Evolutionary conservation across 1,140 invertebrate species (phyloP).

Genomic region (Teleopsis dalmanni): DNA sequence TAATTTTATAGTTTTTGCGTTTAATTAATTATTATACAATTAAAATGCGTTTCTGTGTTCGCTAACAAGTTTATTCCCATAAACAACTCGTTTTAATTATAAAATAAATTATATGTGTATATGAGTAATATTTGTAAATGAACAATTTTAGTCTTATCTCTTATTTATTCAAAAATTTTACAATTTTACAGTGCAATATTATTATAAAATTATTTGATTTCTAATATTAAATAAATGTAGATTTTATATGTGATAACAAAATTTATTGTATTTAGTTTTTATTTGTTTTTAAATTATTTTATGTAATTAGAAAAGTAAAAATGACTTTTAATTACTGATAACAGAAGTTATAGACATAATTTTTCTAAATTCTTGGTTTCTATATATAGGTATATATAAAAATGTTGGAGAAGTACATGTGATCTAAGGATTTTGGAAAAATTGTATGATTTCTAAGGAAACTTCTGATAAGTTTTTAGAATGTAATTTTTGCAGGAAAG

Average conservation of each 20-base stretch:
- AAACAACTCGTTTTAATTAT: too few relatives aligned
- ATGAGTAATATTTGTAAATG: neutral
- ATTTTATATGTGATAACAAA: neutral
- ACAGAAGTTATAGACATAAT: neutral
- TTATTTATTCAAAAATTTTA: neutral
- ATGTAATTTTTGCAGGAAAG: too few relatives aligned
- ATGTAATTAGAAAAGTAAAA: neutral
- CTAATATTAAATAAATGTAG: neutral
- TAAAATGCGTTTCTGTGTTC: too few relatives aligned
- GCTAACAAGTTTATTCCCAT: too few relatives aligned
- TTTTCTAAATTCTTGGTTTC: too few relatives aligned
- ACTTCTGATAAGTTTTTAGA: too few relatives aligned
- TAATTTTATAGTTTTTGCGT: neutral
- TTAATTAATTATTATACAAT: too few relatives aligned
- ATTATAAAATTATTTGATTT: neutral
- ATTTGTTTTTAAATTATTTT: neutral
- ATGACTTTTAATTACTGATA: neutral
- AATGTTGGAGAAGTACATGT: too few relatives aligned
- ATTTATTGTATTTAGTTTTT: neutral
- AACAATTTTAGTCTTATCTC: neutral
- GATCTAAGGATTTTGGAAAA: too few relatives aligned
- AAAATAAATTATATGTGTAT: too few relatives aligned
- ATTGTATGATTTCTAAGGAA: too few relatives aligned
- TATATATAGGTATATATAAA: too few relatives aligned
- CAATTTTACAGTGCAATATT: neutral